phyloP scores from a whole-genome alignment of 1,140 invertebrate species.

The Calephelis virginiensis region DNA sequence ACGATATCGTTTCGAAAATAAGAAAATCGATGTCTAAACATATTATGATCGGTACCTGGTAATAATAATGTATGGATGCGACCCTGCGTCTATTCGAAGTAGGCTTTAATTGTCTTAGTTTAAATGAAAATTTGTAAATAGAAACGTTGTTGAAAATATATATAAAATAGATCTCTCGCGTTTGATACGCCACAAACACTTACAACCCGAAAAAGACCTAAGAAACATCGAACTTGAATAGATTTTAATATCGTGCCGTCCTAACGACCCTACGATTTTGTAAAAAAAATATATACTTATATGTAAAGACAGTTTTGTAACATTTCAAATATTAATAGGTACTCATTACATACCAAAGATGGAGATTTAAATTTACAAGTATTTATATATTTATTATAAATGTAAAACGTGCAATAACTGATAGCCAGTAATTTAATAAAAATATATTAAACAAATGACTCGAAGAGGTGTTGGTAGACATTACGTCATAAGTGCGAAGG shows the following conservation, averaged over 20 bases:
- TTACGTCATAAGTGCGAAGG: conserved; percentile 36
- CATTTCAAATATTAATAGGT: conserved; percentile 77
- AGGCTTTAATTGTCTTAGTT: conserved; percentile 77
- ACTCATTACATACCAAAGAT: conserved; percentile 75
- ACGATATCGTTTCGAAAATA: conserved; percentile 59
- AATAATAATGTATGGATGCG: conserved; percentile 76
- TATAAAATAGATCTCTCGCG: conserved; percentile 56
- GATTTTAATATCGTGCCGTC: conserved; percentile 76
- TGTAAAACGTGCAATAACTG: conserved; percentile 78
- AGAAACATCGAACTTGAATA: conserved; percentile 76
- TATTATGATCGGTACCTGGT: conserved; percentile 73
- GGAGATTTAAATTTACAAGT: conserved; percentile 77
- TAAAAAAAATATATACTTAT: conserved; percentile 77
- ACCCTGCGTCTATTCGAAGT: conserved; percentile 75
- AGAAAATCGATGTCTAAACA: conserved; percentile 63
- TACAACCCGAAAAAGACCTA: conserved; percentile 66
- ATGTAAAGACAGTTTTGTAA: conserved; percentile 77
- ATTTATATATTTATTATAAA: conserved; percentile 79
- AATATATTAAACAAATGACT: conserved; percentile 74
- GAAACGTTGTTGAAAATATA: conserved; percentile 57
- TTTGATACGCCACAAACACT: conserved; percentile 50
- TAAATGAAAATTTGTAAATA: conserved; percentile 77
- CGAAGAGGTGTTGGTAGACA: conserved; percentile 59
- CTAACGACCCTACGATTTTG: conserved; percentile 78
- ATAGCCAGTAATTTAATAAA: conserved; percentile 76